phyloP scores from a whole-genome alignment of 2,113 vertebrate species.

The Heteronetta atricapilla region DNA sequence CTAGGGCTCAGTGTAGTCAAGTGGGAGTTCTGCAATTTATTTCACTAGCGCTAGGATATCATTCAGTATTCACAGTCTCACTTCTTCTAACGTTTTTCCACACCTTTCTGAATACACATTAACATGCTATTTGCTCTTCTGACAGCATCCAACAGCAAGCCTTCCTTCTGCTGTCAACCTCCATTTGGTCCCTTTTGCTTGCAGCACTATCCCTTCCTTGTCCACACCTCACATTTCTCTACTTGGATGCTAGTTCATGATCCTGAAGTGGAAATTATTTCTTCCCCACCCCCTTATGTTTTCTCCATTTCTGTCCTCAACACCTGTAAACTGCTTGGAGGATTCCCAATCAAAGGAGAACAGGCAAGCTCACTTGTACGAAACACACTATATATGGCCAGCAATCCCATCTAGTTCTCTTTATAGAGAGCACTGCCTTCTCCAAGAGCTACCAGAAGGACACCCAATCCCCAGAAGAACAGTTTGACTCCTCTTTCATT shows the following conservation, averaged over 20 bases:
- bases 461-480: background rate
- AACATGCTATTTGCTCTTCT: background rate
- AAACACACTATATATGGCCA: background rate
- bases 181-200: background rate
- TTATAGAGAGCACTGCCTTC: background rate
- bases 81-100: background rate
- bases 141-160: background rate
- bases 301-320: background rate
- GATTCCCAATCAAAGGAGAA: background rate
- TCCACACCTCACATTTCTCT: background rate
- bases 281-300: background rate
- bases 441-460: background rate
- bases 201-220: background rate
- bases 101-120: background rate
- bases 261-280: background rate
- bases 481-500: background rate
- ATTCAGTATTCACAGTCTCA: background rate
- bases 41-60: background rate
- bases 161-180: background rate
- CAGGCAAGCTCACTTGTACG: background rate
- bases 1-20: background rate
- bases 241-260: background rate
- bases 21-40: background rate
- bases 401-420: background rate
- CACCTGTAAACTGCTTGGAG: background rate